Conservation (phyloP, 2,888 invertebrate species). For the Auanema sp. region DNA sequence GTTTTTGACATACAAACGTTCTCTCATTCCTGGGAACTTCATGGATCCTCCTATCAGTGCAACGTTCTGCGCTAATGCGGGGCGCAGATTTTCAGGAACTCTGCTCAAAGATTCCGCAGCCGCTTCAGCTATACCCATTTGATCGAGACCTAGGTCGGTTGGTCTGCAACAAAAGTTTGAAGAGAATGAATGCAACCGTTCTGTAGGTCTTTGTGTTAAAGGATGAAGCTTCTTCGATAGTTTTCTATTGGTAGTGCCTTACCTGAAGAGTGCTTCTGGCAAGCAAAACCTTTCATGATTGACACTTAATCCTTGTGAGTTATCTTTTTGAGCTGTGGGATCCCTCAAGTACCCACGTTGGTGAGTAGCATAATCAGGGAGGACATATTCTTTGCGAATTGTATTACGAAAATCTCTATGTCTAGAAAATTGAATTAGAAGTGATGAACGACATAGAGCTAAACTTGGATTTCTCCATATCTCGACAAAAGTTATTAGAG, state of each 20-base stretch:
- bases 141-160: conserved; percentile 85
- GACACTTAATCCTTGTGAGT: conserved; percentile 73
- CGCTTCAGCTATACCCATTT: conserved; percentile 78
- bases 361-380: conserved; percentile 84
- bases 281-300: conserved; percentile 91
- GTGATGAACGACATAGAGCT: background rate
- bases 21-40: conserved; percentile 83
- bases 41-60: conserved; percentile 80
- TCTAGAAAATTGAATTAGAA: conserved; percentile 39
- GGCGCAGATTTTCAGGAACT: conserved; percentile 70
- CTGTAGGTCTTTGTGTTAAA: background rate
- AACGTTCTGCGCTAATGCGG: conserved; percentile 77
- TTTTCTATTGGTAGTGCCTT: no score
- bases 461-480: conserved; percentile 72
- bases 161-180: conserved; percentile 71
- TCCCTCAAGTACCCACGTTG: conserved; percentile 32
- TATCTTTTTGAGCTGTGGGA: conserved; percentile 6
- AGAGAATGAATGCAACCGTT: conserved; percentile 1
- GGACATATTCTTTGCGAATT: conserved; percentile 83
- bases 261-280: conserved; percentile 84
- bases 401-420: conserved; percentile 69
- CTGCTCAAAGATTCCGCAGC: conserved; percentile 40
- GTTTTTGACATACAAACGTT: conserved; percentile 70
- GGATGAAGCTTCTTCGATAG: no score
- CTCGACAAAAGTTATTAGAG: conserved; percentile 79